Evolutionary conservation across 2,888 invertebrate species (phyloP).

Genomic region (Neoaliturus tenellus): DNA sequence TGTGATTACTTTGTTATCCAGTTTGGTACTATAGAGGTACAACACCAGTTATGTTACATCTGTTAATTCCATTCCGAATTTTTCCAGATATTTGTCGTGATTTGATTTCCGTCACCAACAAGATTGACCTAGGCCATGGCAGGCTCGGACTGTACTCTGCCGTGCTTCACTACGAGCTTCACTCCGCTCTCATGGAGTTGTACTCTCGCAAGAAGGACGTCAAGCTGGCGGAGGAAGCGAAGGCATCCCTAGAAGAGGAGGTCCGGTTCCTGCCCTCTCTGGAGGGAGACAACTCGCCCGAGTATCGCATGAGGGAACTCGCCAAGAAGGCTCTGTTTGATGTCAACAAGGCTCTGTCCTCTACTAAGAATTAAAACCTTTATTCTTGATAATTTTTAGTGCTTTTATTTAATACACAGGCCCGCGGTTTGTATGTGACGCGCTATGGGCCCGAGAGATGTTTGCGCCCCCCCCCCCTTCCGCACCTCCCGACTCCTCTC

Average conservation of each 20-base stretch:
- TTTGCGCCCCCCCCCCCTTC: too few relatives aligned
- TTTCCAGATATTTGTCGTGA: slow-evolving; percentile 70
- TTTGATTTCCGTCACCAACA: slow-evolving; percentile 69
- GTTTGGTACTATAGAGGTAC: too few relatives aligned
- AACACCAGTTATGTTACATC: background rate
- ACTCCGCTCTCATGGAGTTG: slow-evolving; percentile 68
- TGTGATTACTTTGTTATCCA: too few relatives aligned
- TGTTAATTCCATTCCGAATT: background rate
- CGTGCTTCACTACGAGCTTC: slow-evolving; percentile 85
- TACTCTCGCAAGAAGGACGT: slow-evolving; percentile 57
- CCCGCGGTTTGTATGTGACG: too few relatives aligned
- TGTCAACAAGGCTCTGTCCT: slow-evolving; percentile 48
- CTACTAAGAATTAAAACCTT: too few relatives aligned
- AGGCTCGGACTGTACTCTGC: slow-evolving; percentile 83
- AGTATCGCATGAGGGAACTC: slow-evolving; percentile 63
- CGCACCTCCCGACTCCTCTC: too few relatives aligned
- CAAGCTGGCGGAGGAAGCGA: slow-evolving; percentile 43
- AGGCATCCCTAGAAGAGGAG: slow-evolving; percentile 69
- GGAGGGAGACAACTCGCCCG: slow-evolving; percentile 71
- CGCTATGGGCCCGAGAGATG: too few relatives aligned
- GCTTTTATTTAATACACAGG: too few relatives aligned
- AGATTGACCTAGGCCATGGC: slow-evolving; percentile 70
- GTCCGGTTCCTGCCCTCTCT: slow-evolving; percentile 68
- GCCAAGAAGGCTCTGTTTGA: slow-evolving; percentile 68
- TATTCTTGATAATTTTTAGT: too few relatives aligned